Base-by-base conservation (phyloP, 2,113 vertebrate genomes). In the Aix galericulata region DNA sequence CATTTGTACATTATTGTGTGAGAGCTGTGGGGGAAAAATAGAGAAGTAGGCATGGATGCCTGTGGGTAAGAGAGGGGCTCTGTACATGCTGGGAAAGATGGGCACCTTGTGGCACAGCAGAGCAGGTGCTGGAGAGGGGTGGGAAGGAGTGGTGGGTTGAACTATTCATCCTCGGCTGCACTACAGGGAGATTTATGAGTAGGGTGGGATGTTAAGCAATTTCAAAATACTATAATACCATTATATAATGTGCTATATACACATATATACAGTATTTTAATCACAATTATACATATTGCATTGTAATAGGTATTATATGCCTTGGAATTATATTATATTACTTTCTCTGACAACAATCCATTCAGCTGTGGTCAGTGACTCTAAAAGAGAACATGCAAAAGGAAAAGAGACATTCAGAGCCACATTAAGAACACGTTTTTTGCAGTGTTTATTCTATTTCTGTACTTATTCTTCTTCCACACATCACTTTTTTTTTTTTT, bases 101-200 rank as follows among this genome's bases (percentile, higher is more conserved):
- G 42, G 32, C 5, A 6, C 17, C 42, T 36, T 2, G 1, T 1
- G 46, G 34, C 4, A 13, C 68, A n/a, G 55, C 17, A 25, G 17
- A 58, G 32, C 2, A 1, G 10, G 9, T 32, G 21, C 8, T 0
- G 0, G 13, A 15, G 32, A n/a, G n/a, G 26, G 23, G 22, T 16
- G 58, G 56, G n/a, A 58, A 12, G 22, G 25, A 29, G 52, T 20
- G 20, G 36, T 27, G 29, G 38, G 10, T 26, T 79, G 29, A 11
- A 2, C 5, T 8, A 11, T 2, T 63, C 52, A 26, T 18, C 53
- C 75, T 29, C 3, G 44, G 23, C 25, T 60, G 29, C 12, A 3
- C 38, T 34, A 29, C 31, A 32, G 50, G 26, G 48, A 81, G 13
- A 31, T 52, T 29, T 40, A 16, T 1, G 26, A 8, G 4, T 40